A percentile compares a stretch with the other conserved stretches of the same genome.
phyloP scores from a whole-genome alignment of 1,140 invertebrate genomes.

The Bombus superbus region DNA sequence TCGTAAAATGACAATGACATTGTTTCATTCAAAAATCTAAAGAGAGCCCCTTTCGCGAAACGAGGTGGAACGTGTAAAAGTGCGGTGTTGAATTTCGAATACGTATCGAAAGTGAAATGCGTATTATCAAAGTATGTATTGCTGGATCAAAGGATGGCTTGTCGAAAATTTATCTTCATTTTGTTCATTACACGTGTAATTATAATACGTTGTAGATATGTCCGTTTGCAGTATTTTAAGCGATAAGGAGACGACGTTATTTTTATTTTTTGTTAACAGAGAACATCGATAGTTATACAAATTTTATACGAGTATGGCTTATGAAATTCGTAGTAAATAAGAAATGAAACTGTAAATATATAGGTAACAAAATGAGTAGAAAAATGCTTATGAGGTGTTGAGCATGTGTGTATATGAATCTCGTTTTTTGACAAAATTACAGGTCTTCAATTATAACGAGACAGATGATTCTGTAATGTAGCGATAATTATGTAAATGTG shows the following conservation, averaged over 20 bases:
- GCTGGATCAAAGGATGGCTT: not conserved
- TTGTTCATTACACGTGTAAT: not conserved
- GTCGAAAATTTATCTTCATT: not conserved
- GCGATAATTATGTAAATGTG: not conserved
- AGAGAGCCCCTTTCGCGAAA: too few relatives aligned
- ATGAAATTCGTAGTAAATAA: not conserved
- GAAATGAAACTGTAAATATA: not conserved
- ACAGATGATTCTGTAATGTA: not conserved
- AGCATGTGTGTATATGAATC: not conserved
- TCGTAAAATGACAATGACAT: not conserved
- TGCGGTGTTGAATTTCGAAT: not conserved
- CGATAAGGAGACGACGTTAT: not conserved
- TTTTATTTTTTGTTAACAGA: not conserved
- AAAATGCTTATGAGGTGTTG: not conserved
- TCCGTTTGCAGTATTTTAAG: slow-evolving; percentile 13
- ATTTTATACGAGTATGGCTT: not conserved
- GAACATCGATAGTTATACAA: not conserved
- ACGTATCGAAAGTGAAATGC: not conserved
- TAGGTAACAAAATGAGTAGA: not conserved
- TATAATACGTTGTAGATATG: not conserved
- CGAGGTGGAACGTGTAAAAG: too few relatives aligned
- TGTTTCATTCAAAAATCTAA: too few relatives aligned
- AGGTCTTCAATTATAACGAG: slow-evolving; percentile 22
- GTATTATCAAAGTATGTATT: slow-evolving; percentile 5
- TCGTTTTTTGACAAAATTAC: not conserved